Evolutionary conservation across 2,888 invertebrate genomes (phyloP).

Genomic region (Brachycybe producta): DNA sequence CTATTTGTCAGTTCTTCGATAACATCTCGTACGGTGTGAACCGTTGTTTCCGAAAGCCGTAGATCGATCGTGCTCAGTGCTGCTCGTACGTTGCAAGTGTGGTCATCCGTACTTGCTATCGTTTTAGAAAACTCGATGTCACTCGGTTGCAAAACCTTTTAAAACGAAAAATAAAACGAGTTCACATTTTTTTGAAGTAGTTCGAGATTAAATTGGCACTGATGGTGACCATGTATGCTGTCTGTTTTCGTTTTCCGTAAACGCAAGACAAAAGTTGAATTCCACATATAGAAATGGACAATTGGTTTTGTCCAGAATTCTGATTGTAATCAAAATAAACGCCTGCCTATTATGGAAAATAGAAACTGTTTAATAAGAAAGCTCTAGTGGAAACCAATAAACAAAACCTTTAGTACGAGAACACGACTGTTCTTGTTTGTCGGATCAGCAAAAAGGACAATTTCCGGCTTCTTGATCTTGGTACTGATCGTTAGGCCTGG

Average conservation of each 20-base stretch:
- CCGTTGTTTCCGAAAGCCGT: conserved; percentile 56
- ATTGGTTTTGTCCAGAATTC: conserved; percentile 45
- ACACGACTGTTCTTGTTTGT: conserved; percentile 41
- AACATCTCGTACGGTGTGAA: conserved; percentile 52
- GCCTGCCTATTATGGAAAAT: conserved; percentile 38
- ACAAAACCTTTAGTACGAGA: conserved; percentile 45
- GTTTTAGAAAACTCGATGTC: conserved; percentile 35
- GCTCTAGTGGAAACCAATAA: neutral
- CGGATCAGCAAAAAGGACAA: conserved; percentile 52
- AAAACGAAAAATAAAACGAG: conserved; percentile 1
- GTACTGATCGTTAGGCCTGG: conserved; percentile 51
- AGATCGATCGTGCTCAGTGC: conserved; percentile 54
- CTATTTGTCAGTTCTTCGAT: conserved; percentile 25
- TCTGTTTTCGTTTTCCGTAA: conserved; percentile 32
- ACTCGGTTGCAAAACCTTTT: conserved; percentile 34
- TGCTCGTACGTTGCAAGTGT: conserved; percentile 50
- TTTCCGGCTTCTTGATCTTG: conserved; percentile 60
- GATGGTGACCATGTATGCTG: conserved; percentile 27
- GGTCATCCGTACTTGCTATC: conserved; percentile 48
- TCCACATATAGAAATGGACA: conserved; percentile 48
- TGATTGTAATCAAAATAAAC: conserved; percentile 54
- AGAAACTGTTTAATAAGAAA: neutral
- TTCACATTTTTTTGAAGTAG: no score
- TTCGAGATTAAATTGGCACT: no score
- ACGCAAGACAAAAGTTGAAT: conserved; percentile 49